Base-by-base conservation (phyloP, 1,140 invertebrate genomes). In the Ganaspis sp. region DNA sequence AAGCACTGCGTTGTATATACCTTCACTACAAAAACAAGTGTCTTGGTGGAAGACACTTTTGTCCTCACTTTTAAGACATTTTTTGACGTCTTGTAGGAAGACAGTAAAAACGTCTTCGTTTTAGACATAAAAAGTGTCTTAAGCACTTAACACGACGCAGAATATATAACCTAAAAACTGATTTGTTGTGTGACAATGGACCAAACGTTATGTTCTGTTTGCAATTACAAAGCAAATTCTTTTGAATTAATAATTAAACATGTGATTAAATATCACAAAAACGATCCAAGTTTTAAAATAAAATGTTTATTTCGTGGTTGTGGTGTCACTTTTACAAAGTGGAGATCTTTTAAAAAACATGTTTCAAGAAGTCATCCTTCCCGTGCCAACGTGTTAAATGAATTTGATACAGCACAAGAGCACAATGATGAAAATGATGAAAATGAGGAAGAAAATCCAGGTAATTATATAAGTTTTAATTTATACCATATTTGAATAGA, bases 271-370 rank as follows among this genome's bases (percentile, higher is more conserved):
- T 70, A 58, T 29, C 76, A 73, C 9, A 69, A 58, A 71, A 11
- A 54, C 29, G 72, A 77, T 49, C 45, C 76, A 15, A 40, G 70
- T 38, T 74, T 77, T n/a, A 77, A 77, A 58, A 34, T 77, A 1
- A 54, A 54, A 34, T 77, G 76, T 70, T 23, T 73, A 0, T 26
- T 34, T 3, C 17, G 9, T 40, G 76, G 34, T 19, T 77, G 76
- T 29, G 64, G 76, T 38, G 71, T 72, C 4, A 73, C 76, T 11
- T 77, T 73, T 54, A 8, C 15, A 19, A 71, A 71, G 42, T 74
- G 72, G 72, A 77, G 54, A 21, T 40, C 38, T 4, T 77, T 77
- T 40, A 64, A 72, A 15, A 26, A 64, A 40, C 72, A 77, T 54
- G 23, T 77, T 12, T 19, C 3, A 4, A 37, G 23, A 12, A 58